Percentiles rank a stretch among this genome's conserved stretches.
Conservation (phyloP, 2,888 invertebrate genomes). For the Eristalis tenax region DNA sequence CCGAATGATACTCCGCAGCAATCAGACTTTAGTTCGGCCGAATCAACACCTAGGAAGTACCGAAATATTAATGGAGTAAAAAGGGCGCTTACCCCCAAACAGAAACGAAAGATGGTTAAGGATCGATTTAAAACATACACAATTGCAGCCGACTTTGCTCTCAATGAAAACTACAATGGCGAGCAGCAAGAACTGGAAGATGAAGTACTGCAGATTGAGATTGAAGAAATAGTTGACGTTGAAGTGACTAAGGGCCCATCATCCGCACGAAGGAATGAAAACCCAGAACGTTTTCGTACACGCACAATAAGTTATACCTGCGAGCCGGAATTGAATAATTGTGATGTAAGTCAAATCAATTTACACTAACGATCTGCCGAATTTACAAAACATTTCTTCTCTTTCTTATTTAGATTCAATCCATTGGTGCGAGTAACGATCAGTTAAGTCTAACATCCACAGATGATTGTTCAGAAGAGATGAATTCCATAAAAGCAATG, state of each 20-base stretch:
- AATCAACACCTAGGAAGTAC: slow-evolving; percentile 88
- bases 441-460: slow-evolving; percentile 69
- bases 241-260: slow-evolving; percentile 39
- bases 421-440: slow-evolving; percentile 47
- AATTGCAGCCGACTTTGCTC: slow-evolving; percentile 85
- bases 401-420: slow-evolving; percentile 52
- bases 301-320: slow-evolving; percentile 81
- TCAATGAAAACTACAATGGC: slow-evolving; percentile 74
- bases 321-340: slow-evolving; percentile 61
- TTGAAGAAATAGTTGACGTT: slow-evolving; percentile 82
- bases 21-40: slow-evolving; percentile 88
- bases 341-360: slow-evolving; percentile 36
- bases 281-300: slow-evolving; percentile 89
- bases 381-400: background rate
- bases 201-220: slow-evolving; percentile 79
- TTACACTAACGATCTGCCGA: background rate
- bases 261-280: slow-evolving; percentile 82
- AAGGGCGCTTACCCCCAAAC: slow-evolving; percentile 86
- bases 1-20: slow-evolving; percentile 85
- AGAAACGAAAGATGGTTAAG: slow-evolving; percentile 87
- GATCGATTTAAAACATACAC: slow-evolving; percentile 93
- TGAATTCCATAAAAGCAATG: slow-evolving; percentile 78
- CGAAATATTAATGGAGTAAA: slow-evolving; percentile 77
- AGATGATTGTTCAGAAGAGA: slow-evolving; percentile 74
- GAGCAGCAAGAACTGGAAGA: slow-evolving; percentile 76